Base-by-base conservation (phyloP, 2,113 vertebrate species). In the Oryzias curvinotus region DNA sequence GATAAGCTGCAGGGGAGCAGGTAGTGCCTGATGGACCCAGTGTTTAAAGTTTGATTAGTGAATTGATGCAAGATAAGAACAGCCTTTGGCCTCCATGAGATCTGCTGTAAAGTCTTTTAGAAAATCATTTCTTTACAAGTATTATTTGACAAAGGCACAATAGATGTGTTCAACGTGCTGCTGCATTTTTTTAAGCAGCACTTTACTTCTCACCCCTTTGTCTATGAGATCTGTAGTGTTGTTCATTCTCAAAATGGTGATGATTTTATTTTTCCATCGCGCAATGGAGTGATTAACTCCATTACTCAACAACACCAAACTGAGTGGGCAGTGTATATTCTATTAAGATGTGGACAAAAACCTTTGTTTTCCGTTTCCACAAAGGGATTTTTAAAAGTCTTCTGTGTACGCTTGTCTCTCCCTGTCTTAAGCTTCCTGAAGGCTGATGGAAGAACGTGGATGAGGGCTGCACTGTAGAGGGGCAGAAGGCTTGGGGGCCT, bases 391-490 rank as follows among this genome's bases (percentile, higher is more conserved):
- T 17, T 55, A 53, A 55, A 36, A 36, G 10, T 10, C 12, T 36
- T 30, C 12, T 64, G 52, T 71, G 53, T 64, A 61, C 77, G 69
- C 70, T 81, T 58, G 46, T 85, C 52, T 87, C 62, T 88, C 65
- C 53, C 54, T 87, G 71, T 88, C 76, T 85, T 47, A 86, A 85
- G 91, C 81, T 87, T 87, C 83, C 85, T 79, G 81, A 78, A 76
- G 83, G 77, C 86, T 72, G 78, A 85, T 81, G 81, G 82, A 83
- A 86, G 82, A 83, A 71, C 72, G 89, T 89, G 85, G 87, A 90
- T 87, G 90, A 92, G 73, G 87, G 75, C 84, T 83, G 83, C 87
- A 53, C 71, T 90, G 41, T 92, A 91, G 87, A 68, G 80, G 65
- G 85, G 86, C 81, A 78, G 75, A 81, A 82, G 75, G 88, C 86